Evolutionary conservation across 2,888 invertebrate species (phyloP).

Genomic region (Aplocera efformata): DNA sequence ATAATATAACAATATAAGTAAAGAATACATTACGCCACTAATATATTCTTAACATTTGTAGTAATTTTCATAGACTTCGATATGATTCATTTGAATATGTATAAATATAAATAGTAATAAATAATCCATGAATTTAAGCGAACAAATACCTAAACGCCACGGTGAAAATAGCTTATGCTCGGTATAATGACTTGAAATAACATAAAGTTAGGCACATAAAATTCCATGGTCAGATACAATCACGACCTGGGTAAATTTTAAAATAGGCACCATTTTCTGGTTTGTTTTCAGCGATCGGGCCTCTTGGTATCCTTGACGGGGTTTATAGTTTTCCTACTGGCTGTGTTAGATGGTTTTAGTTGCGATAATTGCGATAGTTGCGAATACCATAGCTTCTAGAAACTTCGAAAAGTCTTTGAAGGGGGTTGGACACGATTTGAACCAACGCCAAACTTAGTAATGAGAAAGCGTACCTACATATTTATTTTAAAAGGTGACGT

Average conservation of each 20-base stretch:
- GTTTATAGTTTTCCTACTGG: too few relatives aligned
- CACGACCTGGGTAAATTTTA: constrained; percentile 11
- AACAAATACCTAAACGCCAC: constrained; percentile 2
- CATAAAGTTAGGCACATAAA: constrained; percentile 10
- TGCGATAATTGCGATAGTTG: too few relatives aligned
- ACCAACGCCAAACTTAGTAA: too few relatives aligned
- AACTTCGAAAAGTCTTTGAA: too few relatives aligned
- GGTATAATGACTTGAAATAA: constrained; percentile 13
- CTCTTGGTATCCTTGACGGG: constrained; percentile 1
- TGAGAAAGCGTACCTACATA: too few relatives aligned
- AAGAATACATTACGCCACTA: too few relatives aligned
- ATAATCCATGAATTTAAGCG: background rate
- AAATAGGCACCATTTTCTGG: constrained; percentile 7
- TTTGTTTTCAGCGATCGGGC: constrained; percentile 1
- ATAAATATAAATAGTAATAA: constrained; percentile 10
- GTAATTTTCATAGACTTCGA: constrained; percentile 20
- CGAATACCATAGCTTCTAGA: too few relatives aligned
- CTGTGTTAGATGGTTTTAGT: too few relatives aligned
- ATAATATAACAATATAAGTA: too few relatives aligned
- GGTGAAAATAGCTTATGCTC: constrained; percentile 8
- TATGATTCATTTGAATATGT: constrained; percentile 14
- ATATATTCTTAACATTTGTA: constrained; percentile 1
- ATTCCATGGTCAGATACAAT: constrained; percentile 17
- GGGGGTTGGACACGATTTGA: too few relatives aligned
- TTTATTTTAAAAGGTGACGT: too few relatives aligned